A percentile compares a stretch with the other conserved stretches of the same genome.
These are phyloP conservation scores for Musca vetustissima DNA, from an alignment of 1,140 invertebrate genomes.

Conservation along the genomic window DNA sequence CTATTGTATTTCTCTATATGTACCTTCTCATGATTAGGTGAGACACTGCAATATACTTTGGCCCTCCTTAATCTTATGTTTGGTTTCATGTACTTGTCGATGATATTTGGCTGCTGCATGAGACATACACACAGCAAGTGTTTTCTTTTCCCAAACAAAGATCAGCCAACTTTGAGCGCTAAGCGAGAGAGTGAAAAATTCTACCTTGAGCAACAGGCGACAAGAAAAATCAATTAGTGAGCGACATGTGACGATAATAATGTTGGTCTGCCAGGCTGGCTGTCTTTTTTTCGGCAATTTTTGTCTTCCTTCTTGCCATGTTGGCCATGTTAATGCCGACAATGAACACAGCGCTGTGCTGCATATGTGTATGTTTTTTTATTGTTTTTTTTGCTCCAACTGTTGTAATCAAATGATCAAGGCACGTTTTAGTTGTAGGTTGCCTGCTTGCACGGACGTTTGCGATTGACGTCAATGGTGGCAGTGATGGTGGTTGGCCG, in stretches of 20 bases:
- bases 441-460: not conserved
- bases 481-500: not conserved
- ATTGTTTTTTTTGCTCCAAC: too few species aligned
- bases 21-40: too few species aligned
- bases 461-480: not conserved
- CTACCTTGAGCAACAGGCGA: conserved; percentile 43
- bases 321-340: not conserved
- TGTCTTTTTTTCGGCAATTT: conserved; percentile 2
- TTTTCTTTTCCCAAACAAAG: too few species aligned
- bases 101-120: too few species aligned
- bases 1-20: too few species aligned
- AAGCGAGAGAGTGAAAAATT: conserved; percentile 17
- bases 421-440: conserved; percentile 24
- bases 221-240: conserved; percentile 57
- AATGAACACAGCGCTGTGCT: not conserved
- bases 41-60: too few species aligned
- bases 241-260: conserved; percentile 55
- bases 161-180: not conserved
- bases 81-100: too few species aligned
- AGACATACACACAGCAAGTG: too few species aligned
- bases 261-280: conserved; percentile 28
- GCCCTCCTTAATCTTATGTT: too few species aligned
- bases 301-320: not conserved
- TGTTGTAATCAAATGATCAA: conserved; percentile 16
- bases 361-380: too few species aligned